phyloP scores from a whole-genome alignment of 2,113 vertebrate genomes.

The Takifugu flavidus region DNA sequence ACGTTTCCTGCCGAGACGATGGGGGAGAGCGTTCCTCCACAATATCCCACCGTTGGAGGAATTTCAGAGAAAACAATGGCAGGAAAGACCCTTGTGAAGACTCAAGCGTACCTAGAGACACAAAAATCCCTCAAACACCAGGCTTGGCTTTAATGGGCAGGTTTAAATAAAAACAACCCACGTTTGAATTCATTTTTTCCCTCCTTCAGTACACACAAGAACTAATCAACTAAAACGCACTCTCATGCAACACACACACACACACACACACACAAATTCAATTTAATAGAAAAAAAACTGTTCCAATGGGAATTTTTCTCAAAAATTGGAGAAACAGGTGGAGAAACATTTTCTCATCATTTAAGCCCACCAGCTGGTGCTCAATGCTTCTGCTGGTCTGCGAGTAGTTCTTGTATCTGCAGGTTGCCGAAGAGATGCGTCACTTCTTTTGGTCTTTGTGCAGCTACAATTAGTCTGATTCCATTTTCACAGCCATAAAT shows the following conservation, averaged over 20 bases:
- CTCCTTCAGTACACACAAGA: too few species aligned
- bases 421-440: background rate
- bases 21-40: constrained; percentile 19
- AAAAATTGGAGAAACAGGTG: too few species aligned
- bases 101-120: constrained; percentile 4
- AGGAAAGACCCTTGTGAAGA: constrained; percentile 49
- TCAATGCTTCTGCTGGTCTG: background rate
- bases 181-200: constrained; percentile 6
- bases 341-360: too few species aligned
- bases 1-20: constrained; percentile 45
- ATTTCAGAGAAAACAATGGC: constrained; percentile 49
- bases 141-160: constrained; percentile 7
- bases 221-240: too few species aligned
- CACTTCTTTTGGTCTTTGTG: background rate
- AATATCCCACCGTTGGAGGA: constrained; percentile 30
- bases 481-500: background rate
- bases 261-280: too few species aligned
- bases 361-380: too few species aligned
- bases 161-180: constrained; percentile 30
- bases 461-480: background rate
- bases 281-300: too few species aligned
- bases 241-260: too few species aligned
- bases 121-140: background rate
- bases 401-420: background rate
- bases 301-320: too few species aligned